Conservation (phyloP, 2,113 vertebrate genomes). For the Callipepla squamata region DNA sequence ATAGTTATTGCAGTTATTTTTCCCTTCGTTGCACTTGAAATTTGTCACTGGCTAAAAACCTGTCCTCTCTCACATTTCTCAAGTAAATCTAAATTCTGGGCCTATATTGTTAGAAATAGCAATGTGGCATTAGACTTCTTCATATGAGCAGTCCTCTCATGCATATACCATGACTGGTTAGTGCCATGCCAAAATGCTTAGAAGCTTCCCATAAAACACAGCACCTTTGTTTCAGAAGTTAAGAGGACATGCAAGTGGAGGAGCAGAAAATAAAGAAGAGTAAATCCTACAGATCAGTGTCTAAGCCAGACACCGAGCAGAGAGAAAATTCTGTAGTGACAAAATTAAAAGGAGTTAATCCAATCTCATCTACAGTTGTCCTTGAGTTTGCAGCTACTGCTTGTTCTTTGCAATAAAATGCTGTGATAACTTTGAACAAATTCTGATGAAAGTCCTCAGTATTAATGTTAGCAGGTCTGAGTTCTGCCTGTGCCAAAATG, state of each 20-base stretch:
- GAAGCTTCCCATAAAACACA: too few relatives aligned
- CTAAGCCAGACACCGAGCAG: background rate
- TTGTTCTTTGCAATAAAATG: background rate
- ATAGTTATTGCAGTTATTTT: background rate
- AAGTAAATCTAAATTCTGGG: background rate
- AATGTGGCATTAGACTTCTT: background rate
- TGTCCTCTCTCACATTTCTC: background rate
- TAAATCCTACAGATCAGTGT: background rate
- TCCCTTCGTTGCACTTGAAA: background rate
- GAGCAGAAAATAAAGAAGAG: background rate
- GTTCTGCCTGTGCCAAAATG: background rate
- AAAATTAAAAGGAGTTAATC: background rate
- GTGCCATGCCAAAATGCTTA: too few relatives aligned
- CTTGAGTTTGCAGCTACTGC: background rate
- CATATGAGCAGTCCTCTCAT: background rate
- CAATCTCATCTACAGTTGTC: background rate
- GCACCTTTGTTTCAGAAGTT: background rate
- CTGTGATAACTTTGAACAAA: constrained; percentile 2
- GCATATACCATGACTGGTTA: too few relatives aligned
- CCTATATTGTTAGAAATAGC: background rate
- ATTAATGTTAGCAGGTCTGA: background rate
- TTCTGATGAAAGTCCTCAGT: background rate
- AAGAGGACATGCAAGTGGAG: background rate
- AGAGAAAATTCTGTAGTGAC: background rate
- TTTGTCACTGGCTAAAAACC: background rate